Evolutionary conservation across 1,140 invertebrate species (phyloP), one percentile per base, ranked within the genome.

Genomic region (Teleopsis dalmanni): DNA sequence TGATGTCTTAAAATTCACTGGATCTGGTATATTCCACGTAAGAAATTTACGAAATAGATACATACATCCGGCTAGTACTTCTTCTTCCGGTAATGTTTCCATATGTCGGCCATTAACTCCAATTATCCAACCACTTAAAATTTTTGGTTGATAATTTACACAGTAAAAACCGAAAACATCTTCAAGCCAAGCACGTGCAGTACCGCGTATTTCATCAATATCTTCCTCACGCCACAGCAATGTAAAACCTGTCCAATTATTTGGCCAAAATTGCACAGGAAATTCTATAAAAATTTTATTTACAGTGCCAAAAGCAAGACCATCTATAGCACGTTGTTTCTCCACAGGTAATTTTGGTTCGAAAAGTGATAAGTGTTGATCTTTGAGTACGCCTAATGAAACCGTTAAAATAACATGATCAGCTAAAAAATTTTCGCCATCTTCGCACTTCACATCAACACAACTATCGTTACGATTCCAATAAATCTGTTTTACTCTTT

Each of bases 271-370:
- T 26, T 72, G 71, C 31, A 75, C 58, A 0, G 76, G 70, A 54
- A 85, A 88, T 62, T 83, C 77, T 13, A 88, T 62, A 57, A 85
- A 89, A 33, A 94, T 80, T 71, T 91, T 90, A 61, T 87, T 79
- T 1, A 88, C 77, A 1, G 80, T 80, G 18, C 84, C 86, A 54
- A 86, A 80, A 10, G 79, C 79, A 19, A 90, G 59, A 5, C 76
- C 76, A 62, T 82, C 72, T 14, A 86, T 82, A 0, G 78, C 71
- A 18, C 75, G 72, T 16, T 79, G 64, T 72, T 86, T 87, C 21
- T 77, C 65, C 19, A 67, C 48, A 0, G 83, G 79, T 34, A 87
- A 57, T 33, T 71, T 57, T 0, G 83, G 84, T 19, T 71, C 72
- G 57, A 87, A 87, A 3, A 85, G 55, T 27, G 64, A 57, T 74